phyloP scores from a whole-genome alignment of 2,888 invertebrate species.

The Dendrolimus pini region DNA sequence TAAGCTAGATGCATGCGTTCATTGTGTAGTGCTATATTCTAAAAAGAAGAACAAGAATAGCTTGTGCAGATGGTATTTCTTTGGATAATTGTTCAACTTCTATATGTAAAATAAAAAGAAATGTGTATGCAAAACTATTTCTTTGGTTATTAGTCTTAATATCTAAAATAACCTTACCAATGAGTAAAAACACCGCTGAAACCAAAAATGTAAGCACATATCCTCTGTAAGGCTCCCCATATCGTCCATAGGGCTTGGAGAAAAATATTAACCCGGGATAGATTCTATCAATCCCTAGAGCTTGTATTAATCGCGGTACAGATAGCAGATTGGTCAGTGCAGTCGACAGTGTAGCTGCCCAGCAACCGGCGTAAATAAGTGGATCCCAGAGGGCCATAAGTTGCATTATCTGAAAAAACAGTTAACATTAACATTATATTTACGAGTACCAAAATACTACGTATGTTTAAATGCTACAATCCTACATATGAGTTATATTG shows the following conservation, averaged over 20 bases:
- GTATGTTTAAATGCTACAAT: too few relatives aligned
- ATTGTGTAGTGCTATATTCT: too few relatives aligned
- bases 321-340: slow-evolving; percentile 95
- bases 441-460: too few relatives aligned
- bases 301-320: slow-evolving; percentile 91
- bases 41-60: too few relatives aligned
- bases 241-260: slow-evolving; percentile 90
- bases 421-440: background rate
- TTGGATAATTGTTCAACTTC: too few relatives aligned
- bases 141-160: too few relatives aligned
- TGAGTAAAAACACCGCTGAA: slow-evolving; percentile 87
- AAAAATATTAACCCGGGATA: slow-evolving; percentile 95
- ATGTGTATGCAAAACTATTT: too few relatives aligned
- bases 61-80: too few relatives aligned
- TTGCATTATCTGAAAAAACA: slow-evolving; percentile 82
- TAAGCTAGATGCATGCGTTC: too few relatives aligned
- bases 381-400: slow-evolving; percentile 91
- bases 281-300: slow-evolving; percentile 93
- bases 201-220: slow-evolving; percentile 93
- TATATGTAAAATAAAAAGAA: too few relatives aligned
- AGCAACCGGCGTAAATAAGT: slow-evolving; percentile 95
- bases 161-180: slow-evolving; percentile 76
- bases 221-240: slow-evolving; percentile 90
- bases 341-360: slow-evolving; percentile 97
- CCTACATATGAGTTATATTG: too few relatives aligned